Evolutionary conservation across 2,113 vertebrate species (phyloP).

Genomic region (Forbesichthys agassizii): DNA sequence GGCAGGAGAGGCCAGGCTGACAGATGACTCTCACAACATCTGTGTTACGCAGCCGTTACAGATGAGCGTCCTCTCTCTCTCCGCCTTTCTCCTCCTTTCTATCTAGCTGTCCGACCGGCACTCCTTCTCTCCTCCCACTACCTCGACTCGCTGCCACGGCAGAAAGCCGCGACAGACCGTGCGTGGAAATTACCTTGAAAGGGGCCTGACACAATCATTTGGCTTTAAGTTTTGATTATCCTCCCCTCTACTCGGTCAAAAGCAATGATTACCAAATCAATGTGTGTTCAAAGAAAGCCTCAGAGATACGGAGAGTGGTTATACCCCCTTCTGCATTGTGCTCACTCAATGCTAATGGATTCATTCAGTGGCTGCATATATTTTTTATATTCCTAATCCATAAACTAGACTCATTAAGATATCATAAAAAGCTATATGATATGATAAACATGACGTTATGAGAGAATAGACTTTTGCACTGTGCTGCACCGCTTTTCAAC

Average conservation of each 20-base stretch:
- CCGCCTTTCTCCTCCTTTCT: slow-evolving; percentile 39
- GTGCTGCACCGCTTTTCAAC: no score
- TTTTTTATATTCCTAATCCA: no score
- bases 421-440: no score
- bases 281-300: slow-evolving; percentile 36
- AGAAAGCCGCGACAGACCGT: slow-evolving; percentile 60
- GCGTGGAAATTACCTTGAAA: slow-evolving; percentile 76
- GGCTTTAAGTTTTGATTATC: slow-evolving; percentile 57
- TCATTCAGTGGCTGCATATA: no score
- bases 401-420: no score
- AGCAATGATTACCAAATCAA: slow-evolving; percentile 59
- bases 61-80: slow-evolving; percentile 86
- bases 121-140: slow-evolving; percentile 71
- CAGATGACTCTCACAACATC: slow-evolving; percentile 99
- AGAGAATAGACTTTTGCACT: no score
- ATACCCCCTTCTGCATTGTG: no score
- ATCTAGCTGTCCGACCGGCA: slow-evolving; percentile 62
- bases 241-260: slow-evolving; percentile 55
- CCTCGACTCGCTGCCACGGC: slow-evolving; percentile 43
- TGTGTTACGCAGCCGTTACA: slow-evolving; percentile 98
- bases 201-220: slow-evolving; percentile 61
- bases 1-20: slow-evolving; percentile 95
- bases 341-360: no score
- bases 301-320: slow-evolving; percentile 5
- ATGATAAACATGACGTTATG: no score